These are phyloP conservation scores for Caiman crocodilus DNA, from an alignment of 2,797 vertebrate species.

Conservation along the genomic window DNA sequence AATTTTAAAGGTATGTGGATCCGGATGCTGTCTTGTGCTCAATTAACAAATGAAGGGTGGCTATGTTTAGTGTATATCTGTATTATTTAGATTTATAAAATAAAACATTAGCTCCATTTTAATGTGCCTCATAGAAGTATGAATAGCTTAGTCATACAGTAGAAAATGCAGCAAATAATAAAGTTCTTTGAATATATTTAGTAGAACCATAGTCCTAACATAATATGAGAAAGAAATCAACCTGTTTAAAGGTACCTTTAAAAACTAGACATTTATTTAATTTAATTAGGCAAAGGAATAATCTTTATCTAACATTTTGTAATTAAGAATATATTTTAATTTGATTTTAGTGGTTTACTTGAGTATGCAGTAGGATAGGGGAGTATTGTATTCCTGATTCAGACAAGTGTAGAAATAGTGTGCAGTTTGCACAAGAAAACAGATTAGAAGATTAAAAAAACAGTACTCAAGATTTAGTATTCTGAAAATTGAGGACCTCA, in stretches of 20 bases:
- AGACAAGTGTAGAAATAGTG: neutral
- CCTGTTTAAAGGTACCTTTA: neutral
- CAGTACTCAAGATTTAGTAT: no score
- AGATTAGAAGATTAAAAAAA: neutral
- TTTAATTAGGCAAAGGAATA: neutral
- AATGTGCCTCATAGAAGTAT: neutral
- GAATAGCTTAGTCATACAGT: neutral
- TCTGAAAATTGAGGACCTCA: neutral
- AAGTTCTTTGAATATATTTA: neutral
- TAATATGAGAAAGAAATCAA: neutral
- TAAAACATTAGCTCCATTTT: neutral
- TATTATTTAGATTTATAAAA: neutral
- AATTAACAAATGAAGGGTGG: slow-evolving; percentile 35
- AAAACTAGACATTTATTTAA: neutral
- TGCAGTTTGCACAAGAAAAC: neutral
- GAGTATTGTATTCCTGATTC: neutral
- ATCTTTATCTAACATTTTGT: neutral
- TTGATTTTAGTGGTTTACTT: neutral
- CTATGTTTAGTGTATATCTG: neutral
- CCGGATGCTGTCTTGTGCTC: neutral
- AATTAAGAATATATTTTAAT: neutral
- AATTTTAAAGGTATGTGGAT: neutral
- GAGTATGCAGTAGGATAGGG: neutral
- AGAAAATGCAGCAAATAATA: neutral
- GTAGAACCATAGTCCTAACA: neutral